Base-by-base conservation (phyloP, 1,140 invertebrate genomes). In the Aphidius gifuensis region DNA sequence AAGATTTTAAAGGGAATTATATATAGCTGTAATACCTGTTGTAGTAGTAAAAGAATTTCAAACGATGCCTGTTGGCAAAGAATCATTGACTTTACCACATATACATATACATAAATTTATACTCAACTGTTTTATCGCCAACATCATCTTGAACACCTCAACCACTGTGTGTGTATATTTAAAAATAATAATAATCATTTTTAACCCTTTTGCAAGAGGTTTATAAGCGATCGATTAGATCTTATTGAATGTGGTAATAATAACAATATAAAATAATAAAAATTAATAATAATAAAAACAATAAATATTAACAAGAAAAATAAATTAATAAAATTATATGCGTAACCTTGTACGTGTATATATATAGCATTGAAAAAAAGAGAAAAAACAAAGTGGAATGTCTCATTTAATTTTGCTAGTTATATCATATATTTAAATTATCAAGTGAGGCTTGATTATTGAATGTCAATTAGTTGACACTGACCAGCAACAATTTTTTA, bases 1-100 rank as follows among this genome's bases (percentile, higher is more conserved):
- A 73, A 67, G 66, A 61, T 66, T 63, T 58, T 38, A 48, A n/a
- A 55, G n/a, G 39, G 5, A 9, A 9, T 44, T 55, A 55, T 55
- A 40, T 53, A 39, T 55, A 55, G 53, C 53, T 39, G 11, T 43
- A 55, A 40, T 55, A 55, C 53, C 53, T 55, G 23, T 23, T 23
- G 23, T 23, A 23, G 23, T 23, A 23, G 23, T 23, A 2, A 23
- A 23, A 23, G 23, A 23, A 23, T 23, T 23, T 23, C 23, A 23
- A 23, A 23, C 3, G 23, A 23, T 23, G 23, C 23, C 23, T 23
- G 23, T 23, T 23, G 23, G 23, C 23, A 23, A 23, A 23, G 23
- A 23, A 23, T 23, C 23, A 23, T 23, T 23, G 23, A 23, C 23
- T 23, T 23, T 23, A 23, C 23, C 23, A 23, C 3, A 23, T 23